These are phyloP conservation scores for Dendropsophus ebraccatus DNA, from an alignment of 2,113 vertebrate genomes.

Conservation along the genomic window DNA sequence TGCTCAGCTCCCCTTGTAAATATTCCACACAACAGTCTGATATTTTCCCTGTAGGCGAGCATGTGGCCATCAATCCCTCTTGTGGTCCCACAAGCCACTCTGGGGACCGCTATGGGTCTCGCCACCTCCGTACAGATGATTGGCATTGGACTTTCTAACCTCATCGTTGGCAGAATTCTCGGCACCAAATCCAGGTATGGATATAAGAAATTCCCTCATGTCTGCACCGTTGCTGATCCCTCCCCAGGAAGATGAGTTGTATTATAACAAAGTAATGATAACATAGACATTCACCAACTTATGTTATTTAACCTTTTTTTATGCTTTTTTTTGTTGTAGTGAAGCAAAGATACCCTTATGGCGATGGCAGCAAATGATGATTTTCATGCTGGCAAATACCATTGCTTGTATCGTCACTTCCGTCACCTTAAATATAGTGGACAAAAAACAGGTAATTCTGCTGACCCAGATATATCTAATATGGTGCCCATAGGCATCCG, in stretches of 20 bases:
- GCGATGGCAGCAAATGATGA: slow-evolving; percentile 83
- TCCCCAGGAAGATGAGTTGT: no score
- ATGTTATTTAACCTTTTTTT: neutral
- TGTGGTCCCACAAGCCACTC: slow-evolving; percentile 78
- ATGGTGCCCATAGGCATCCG: no score
- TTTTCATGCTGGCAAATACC: slow-evolving; percentile 83
- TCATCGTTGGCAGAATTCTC: slow-evolving; percentile 79
- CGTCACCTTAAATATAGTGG: slow-evolving; percentile 75
- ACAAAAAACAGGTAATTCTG: slow-evolving; percentile 74
- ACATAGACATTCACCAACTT: no score
- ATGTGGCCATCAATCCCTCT: slow-evolving; percentile 84
- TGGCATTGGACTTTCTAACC: slow-evolving; percentile 79
- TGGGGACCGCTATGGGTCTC: slow-evolving; percentile 81
- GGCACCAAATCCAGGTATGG: slow-evolving; percentile 77
- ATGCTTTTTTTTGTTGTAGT: slow-evolving; percentile 59
- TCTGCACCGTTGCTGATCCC: no score
- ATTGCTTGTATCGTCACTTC: slow-evolving; percentile 75
- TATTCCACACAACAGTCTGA: no score
- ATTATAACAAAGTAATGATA: no score
- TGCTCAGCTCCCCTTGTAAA: no score
- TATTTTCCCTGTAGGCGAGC: slow-evolving; percentile 70
- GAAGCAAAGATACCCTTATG: slow-evolving; percentile 79
- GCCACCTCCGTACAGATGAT: slow-evolving; percentile 81
- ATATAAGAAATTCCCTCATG: neutral
- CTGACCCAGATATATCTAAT: no score